Evolutionary conservation across 1,140 invertebrate species (phyloP), one percentile per base, ranked within the genome.

Genomic region (Philotrypesis tridentata): DNA sequence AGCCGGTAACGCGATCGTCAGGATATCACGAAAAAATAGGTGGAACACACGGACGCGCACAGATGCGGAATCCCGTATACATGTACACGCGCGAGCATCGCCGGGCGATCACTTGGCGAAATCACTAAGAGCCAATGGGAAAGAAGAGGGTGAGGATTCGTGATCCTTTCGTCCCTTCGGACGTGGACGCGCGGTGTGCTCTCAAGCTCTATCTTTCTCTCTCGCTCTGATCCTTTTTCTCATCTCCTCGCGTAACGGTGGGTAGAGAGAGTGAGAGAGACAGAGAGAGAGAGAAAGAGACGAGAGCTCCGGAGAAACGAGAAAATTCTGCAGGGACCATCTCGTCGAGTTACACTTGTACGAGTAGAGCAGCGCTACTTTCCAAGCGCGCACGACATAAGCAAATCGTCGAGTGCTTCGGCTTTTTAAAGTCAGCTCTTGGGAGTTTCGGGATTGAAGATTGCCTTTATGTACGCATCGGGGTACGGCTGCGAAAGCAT

Each of bases 111-210:
- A 60, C 43, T 74, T 74, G 72, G 43, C 31, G 43, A 60, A 74
- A 74, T 74, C 43, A 74, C 72, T 74, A 74, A 74, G 31, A 60
- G 72, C 43, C 72, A 29, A 74, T 48, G 27, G 12, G 21, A 37
- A 31, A 31, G 67, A 70, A 31, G 43, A 60, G 25, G 33, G 25
- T 17, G n/a, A 74, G 37, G 70, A 70, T 70, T 33, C 63, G 63
- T 29, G 27, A 27, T 65, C 27, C 27, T 65, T 9, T 29, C 67
- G 31, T 70, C 67, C 31, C 8, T n/a, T n/a, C 9, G 21, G 67
- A 70, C 67, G 17, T 37, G 31, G 67, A 27, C 31, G 67, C n/a
- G n/a, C n/a, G n/a, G n/a, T n/a, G n/a, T n/a, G 21, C 27, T 12
- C 67, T 31, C n/a, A n/a, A n/a, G n/a, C n/a, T 21, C 9, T 21